A percentile compares a stretch with the other conserved stretches of the same genome.
Conservation (phyloP, 2,888 invertebrate genomes). For the Eupithecia exiguata region DNA sequence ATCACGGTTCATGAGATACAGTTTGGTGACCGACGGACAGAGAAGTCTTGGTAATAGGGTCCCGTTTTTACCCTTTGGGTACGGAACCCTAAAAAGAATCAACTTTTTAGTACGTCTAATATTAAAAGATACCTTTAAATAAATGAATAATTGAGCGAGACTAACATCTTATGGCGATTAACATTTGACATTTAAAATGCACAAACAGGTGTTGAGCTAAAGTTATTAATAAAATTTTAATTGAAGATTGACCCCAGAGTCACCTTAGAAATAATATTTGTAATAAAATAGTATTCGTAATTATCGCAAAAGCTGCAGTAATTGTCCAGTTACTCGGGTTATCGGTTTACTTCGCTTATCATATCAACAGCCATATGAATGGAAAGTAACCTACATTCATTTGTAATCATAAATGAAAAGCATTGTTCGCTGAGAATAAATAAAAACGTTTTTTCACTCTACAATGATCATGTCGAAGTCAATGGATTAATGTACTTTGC, state of each 20-base stretch:
- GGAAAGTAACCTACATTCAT: conserved; percentile 23
- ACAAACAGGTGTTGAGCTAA: not conserved
- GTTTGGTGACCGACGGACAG: no score
- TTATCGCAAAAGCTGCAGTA: conserved; percentile 14
- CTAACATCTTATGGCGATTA: not conserved
- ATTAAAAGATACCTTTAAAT: not conserved
- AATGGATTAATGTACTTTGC: not conserved
- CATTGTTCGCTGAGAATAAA: not conserved
- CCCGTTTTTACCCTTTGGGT: no score
- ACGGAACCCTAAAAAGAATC: no score
- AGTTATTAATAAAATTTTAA: not conserved
- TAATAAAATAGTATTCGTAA: not conserved
- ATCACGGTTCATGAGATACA: no score
- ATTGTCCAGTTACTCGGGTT: conserved; percentile 3
- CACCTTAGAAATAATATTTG: not conserved
- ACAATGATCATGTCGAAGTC: not conserved
- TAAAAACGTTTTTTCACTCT: not conserved
- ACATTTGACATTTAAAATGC: conserved; percentile 1
- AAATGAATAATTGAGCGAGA: not conserved
- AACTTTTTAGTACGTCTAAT: no score
- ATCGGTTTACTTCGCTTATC: conserved; percentile 34
- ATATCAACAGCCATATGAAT: conserved; percentile 28
- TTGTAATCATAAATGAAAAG: not conserved
- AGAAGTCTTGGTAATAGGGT: no score
- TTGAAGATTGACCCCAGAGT: not conserved